Evolutionary conservation across 2,888 invertebrate genomes (phyloP).

Genomic region (Patella caerulea): DNA sequence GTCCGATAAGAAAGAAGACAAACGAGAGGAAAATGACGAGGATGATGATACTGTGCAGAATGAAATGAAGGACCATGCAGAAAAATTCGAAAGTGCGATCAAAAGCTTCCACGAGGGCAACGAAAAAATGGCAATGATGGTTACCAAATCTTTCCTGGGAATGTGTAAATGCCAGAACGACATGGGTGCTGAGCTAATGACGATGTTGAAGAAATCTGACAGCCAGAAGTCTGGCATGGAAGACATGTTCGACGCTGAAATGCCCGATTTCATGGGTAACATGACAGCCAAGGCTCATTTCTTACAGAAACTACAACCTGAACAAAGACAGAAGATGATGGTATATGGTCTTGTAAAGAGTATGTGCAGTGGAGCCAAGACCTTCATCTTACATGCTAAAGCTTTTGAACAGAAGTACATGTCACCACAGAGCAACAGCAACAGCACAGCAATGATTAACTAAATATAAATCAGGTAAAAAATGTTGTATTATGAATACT

Average conservation of each 20-base stretch:
- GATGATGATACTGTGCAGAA: too few species aligned
- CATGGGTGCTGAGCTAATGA: not conserved
- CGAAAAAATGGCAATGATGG: slow-evolving; percentile 14
- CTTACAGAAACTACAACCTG: slow-evolving; percentile 3
- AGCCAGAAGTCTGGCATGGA: not conserved
- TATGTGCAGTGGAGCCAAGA: slow-evolving; percentile 21
- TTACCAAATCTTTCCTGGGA: slow-evolving; percentile 14
- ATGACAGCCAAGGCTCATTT: slow-evolving; percentile 2
- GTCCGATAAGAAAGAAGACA: too few species aligned
- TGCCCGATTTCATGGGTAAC: slow-evolving; percentile 12
- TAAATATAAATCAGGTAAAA: too few species aligned
- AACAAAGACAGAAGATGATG: slow-evolving; percentile 15
- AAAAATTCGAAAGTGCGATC: slow-evolving; percentile 16
- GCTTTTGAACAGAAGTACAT: slow-evolving; percentile 19
- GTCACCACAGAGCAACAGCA: not conserved
- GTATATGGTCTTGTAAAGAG: slow-evolving; percentile 18
- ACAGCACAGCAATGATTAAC: too few species aligned
- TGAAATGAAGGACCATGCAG: slow-evolving; percentile 6
- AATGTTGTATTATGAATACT: too few species aligned
- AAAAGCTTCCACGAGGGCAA: not conserved
- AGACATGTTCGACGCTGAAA: slow-evolving; percentile 2
- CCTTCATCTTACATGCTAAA: slow-evolving; percentile 18
- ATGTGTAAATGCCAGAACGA: slow-evolving; percentile 10
- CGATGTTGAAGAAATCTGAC: not conserved
- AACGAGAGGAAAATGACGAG: too few species aligned